These are phyloP conservation scores for Lerema accius DNA, from an alignment of 1,140 invertebrate genomes.

Conservation along the genomic window DNA sequence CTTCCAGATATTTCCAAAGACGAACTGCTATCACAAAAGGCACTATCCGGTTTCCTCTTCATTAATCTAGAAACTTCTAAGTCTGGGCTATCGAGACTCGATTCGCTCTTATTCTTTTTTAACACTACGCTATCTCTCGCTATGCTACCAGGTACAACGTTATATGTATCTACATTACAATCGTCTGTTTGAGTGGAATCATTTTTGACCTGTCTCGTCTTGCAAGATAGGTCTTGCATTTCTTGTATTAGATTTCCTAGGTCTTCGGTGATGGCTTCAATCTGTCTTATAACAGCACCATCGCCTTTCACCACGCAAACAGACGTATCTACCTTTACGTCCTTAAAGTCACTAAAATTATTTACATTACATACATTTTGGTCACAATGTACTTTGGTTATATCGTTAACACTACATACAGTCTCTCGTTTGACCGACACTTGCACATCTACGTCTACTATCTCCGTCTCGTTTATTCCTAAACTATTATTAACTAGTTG, in stretches of 20 bases:
- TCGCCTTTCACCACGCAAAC: slow-evolving; percentile 40
- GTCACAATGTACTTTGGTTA: slow-evolving; percentile 62
- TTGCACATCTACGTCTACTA: slow-evolving; percentile 46
- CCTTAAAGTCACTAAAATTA: slow-evolving; percentile 19
- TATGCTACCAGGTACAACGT: slow-evolving; percentile 61
- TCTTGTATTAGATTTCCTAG: slow-evolving; percentile 64
- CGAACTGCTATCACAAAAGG: slow-evolving; percentile 76
- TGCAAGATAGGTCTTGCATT: slow-evolving; percentile 57
- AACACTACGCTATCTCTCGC: slow-evolving; percentile 69
- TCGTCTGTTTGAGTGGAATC: slow-evolving; percentile 50
- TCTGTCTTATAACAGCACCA: slow-evolving; percentile 57
- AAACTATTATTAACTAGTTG: slow-evolving; percentile 60
- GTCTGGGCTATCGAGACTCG: slow-evolving; percentile 79
- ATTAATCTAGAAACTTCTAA: slow-evolving; percentile 79
- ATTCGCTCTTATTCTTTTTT: slow-evolving; percentile 81
- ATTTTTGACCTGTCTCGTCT: slow-evolving; percentile 46
- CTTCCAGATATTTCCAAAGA: slow-evolving; percentile 79
- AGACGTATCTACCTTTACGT: slow-evolving; percentile 21
- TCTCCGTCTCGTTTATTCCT: slow-evolving; percentile 49
- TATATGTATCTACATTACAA: slow-evolving; percentile 49
- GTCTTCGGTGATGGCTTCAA: slow-evolving; percentile 63
- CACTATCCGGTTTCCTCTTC: slow-evolving; percentile 61
- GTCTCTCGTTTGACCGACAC: slow-evolving; percentile 51
- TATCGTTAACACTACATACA: slow-evolving; percentile 43
- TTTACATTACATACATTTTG: slow-evolving; percentile 55